phyloP scores from a whole-genome alignment of 2,797 vertebrate species.

The Danio aesculapii region DNA sequence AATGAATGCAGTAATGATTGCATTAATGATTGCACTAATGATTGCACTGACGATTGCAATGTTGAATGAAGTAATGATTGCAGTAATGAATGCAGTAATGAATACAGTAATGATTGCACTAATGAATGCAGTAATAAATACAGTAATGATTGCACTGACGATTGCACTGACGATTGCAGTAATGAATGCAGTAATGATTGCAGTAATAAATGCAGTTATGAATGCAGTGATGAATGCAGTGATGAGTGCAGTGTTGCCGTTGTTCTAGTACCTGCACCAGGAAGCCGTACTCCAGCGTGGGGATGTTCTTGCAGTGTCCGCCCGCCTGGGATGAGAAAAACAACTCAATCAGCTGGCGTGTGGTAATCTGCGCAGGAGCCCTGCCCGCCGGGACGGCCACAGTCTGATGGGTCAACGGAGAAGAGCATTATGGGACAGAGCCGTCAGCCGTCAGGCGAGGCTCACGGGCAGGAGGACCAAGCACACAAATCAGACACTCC shows the following conservation, averaged over 20 bases:
- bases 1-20: too few relatives aligned
- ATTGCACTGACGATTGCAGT: too few relatives aligned
- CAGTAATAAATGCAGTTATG: background rate
- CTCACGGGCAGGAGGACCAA: too few relatives aligned
- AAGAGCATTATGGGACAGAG: slow-evolving; percentile 86
- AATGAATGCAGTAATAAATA: too few relatives aligned
- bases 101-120: too few relatives aligned
- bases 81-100: too few relatives aligned
- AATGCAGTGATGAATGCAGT: background rate
- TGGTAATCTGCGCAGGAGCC: slow-evolving; percentile 88
- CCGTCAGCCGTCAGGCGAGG: slow-evolving; percentile 69
- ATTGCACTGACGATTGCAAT: too few relatives aligned
- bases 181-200: too few relatives aligned
- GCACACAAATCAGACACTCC: too few relatives aligned
- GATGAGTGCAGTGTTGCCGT: background rate
- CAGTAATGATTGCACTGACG: too few relatives aligned
- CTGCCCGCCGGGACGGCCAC: slow-evolving; percentile 86
- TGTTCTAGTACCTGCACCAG: slow-evolving; percentile 89
- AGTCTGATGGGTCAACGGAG: slow-evolving; percentile 88
- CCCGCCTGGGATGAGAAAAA: slow-evolving; percentile 90
- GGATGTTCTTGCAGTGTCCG: slow-evolving; percentile 98
- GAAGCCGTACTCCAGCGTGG: slow-evolving; percentile 98
- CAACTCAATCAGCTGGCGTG: slow-evolving; percentile 90
- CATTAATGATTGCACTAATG: too few relatives aligned
- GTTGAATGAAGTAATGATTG: too few relatives aligned